phyloP scores from a whole-genome alignment of 2,113 vertebrate genomes.

The Mirza zaza region DNA sequence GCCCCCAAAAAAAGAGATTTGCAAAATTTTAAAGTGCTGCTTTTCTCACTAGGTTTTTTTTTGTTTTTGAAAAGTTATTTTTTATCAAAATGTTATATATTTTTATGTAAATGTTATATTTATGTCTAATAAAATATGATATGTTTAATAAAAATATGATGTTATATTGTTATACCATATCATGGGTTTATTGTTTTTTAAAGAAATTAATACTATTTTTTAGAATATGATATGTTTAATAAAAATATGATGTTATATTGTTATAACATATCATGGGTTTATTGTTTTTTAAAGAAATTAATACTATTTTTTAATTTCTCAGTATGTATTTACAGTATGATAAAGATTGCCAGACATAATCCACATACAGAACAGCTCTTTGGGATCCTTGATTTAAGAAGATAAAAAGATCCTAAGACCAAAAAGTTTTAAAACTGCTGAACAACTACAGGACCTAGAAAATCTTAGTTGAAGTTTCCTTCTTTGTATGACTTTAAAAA shows the following conservation, averaged over 20 bases:
- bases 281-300: not conserved
- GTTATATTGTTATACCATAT: not conserved
- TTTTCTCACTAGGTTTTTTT: not conserved
- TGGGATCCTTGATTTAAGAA: not conserved
- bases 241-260: not conserved
- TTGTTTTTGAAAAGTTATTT: not conserved
- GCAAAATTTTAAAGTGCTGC: not conserved
- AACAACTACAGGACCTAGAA: not conserved
- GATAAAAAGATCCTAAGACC: not conserved
- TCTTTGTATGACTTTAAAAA: not conserved
- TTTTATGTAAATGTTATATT: not conserved
- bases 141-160: not conserved
- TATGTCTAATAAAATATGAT: no score
- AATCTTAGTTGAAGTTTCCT: not conserved
- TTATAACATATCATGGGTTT: not conserved
- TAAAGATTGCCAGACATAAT: not conserved
- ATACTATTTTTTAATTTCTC: not conserved
- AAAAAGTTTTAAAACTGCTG: not conserved
- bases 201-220: not conserved
- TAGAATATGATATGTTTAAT: no score
- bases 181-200: not conserved
- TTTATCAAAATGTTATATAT: not conserved
- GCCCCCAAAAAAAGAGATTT: not conserved
- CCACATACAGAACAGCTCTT: not conserved
- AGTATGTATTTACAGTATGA: not conserved